Evolutionary conservation across 1,140 invertebrate genomes (phyloP), one percentile per base, ranked within the genome.

Genomic region (Scaptomyza graminum): DNA sequence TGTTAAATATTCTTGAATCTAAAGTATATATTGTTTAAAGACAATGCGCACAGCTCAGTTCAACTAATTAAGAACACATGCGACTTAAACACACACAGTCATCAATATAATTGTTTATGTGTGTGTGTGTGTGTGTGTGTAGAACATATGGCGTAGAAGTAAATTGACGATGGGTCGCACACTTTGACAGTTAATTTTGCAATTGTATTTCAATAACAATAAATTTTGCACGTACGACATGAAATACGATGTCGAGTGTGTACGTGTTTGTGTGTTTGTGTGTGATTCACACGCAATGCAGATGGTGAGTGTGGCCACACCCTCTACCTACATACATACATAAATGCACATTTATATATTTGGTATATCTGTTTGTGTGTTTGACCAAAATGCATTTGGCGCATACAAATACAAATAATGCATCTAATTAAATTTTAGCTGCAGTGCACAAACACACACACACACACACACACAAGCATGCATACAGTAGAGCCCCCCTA

Each of bases 151-250:
- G 82, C 77, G 52, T 54, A 66, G 70, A 46, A 76, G 55, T 78
- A 61, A 73, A 83, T 83, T 76, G 78, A 68, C 83, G 67, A 74
- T 77, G 71, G 83, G 55, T 83, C 79, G 79, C 89, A 88, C 85
- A 90, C 87, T 90, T 81, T 90, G 90, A 90, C 85, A 91, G 90
- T 91, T 90, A 91, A 91, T 91, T 90, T 91, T 84, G 90, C 90
- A 90, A 91, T 91, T 91, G 90, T 91, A 90, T 90, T 91, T 90
- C 85, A 90, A 91, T 91, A 90, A 76, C 90, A 79, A 91, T 91
- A 91, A 91, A 90, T 91, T 84, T 6, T 66, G 64, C 75, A 70
- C 72, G 73, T 75, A 69, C 63, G 74, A 82, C 83, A 83, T 78
- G 74, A 90, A 79, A 74, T 83, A 71, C 69, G 65, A 66, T 50